Conservation (phyloP, 1,140 invertebrate genomes). For the Ceratosolen fusciceps region DNA sequence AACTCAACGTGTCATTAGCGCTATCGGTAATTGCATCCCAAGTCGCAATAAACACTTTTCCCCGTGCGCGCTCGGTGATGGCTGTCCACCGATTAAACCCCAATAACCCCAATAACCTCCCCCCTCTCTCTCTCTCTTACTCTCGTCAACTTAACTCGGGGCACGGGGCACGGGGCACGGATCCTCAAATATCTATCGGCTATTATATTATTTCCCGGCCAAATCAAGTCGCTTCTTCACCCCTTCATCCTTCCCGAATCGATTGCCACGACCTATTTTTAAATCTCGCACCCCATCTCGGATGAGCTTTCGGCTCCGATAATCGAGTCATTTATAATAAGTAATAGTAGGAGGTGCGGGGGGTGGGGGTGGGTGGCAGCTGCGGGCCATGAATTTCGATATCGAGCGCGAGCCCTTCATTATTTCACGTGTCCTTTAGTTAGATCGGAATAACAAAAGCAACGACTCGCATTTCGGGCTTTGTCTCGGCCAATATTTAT, state of each 20-base stretch:
- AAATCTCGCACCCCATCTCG: slow-evolving; percentile 12
- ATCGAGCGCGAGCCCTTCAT: background rate
- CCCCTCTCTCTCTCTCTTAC: background rate
- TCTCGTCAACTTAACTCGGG: no score
- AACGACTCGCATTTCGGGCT: no score
- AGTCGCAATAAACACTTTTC: slow-evolving; percentile 24
- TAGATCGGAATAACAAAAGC: slow-evolving; percentile 26
- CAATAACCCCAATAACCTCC: background rate
- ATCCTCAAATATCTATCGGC: no score
- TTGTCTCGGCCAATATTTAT: background rate
- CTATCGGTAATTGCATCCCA: slow-evolving; percentile 47
- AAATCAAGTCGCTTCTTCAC: no score
- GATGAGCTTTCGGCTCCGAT: background rate
- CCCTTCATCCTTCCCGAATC: no score
- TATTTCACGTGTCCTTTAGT: background rate
- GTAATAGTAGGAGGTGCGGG: background rate
- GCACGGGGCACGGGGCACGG: no score
- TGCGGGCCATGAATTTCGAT: slow-evolving; percentile 45
- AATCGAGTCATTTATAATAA: slow-evolving; percentile 44
- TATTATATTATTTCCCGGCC: no score
- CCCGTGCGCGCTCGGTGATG: no score
- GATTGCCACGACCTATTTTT: slow-evolving; percentile 34
- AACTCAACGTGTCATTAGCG: slow-evolving; percentile 43
- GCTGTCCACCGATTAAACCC: background rate
- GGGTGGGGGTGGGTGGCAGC: no score